Evolutionary conservation across 1,140 invertebrate genomes (phyloP).

Genomic region (Bombus breviceps): DNA sequence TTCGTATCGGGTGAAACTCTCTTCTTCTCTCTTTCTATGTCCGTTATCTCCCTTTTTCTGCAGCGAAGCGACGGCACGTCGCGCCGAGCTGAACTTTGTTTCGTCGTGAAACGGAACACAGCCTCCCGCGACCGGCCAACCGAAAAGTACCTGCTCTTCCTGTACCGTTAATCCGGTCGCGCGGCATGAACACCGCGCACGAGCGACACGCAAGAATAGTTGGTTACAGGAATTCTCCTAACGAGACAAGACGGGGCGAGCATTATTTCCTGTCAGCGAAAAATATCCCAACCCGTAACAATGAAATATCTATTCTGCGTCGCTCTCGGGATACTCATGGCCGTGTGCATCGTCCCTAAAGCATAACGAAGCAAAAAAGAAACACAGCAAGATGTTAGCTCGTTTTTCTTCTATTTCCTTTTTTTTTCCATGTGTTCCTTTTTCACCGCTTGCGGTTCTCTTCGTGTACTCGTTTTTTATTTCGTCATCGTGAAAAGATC

Average conservation of each 20-base stretch:
- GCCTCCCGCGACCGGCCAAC: conserved; percentile 6
- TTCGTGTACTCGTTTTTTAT: no score
- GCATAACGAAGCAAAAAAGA: conserved; percentile 40
- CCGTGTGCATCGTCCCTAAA: neutral
- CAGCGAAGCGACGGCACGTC: neutral
- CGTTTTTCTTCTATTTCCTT: neutral
- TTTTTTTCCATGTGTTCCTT: neutral
- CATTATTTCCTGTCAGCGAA: conserved; percentile 52
- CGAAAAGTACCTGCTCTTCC: conserved; percentile 42
- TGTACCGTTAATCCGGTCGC: conserved; percentile 43
- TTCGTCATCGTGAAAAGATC: neutral
- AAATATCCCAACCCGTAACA: conserved; percentile 47
- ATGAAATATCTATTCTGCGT: conserved; percentile 37
- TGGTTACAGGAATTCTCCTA: conserved; percentile 37
- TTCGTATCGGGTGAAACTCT: neutral
- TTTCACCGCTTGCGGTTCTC: neutral
- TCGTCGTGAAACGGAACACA: neutral
- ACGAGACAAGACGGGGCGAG: conserved; percentile 48
- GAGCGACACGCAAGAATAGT: conserved; percentile 34
- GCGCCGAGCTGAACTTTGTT: conserved; percentile 34
- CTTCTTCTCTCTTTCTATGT: no score
- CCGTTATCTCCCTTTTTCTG: neutral
- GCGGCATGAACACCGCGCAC: conserved; percentile 16
- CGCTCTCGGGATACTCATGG: conserved; percentile 13
- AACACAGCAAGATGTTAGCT: conserved; percentile 9